A percentile compares a stretch with the other conserved stretches of the same genome.
Conservation (phyloP, 2,888 invertebrate species). For the Rhaphigaster nebulosa region DNA sequence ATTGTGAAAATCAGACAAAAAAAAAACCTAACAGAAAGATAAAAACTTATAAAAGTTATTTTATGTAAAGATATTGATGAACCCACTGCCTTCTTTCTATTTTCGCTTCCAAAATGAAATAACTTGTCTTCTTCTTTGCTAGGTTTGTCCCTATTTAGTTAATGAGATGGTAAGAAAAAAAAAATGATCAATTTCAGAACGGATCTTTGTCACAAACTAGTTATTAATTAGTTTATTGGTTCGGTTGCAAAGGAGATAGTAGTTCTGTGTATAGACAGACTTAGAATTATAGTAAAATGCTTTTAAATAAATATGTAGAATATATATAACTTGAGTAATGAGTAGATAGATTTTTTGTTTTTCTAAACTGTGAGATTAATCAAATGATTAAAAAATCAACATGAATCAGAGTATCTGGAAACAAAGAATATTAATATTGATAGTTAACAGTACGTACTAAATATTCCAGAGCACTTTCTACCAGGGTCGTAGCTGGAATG, state of each 20-base stretch:
- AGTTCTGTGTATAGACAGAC: not conserved
- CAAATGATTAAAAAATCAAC: not conserved
- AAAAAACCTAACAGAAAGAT: no score
- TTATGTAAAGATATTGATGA: no score
- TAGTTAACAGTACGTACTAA: not conserved
- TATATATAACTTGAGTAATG: not conserved
- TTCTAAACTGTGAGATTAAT: not conserved
- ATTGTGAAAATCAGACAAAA: no score
- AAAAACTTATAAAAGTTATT: no score
- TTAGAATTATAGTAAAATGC: not conserved
- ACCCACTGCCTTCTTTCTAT: no score
- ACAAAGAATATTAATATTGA: not conserved
- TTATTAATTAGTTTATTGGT: no score
- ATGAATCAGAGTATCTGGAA: not conserved
- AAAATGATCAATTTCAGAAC: no score
- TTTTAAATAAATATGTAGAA: not conserved
- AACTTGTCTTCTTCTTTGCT: no score
- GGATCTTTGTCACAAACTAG: no score
- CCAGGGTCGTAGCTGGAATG: conserved; percentile 88
- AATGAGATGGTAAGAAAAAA: no score
- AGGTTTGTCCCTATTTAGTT: no score
- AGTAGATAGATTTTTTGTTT: not conserved
- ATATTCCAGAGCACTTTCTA: conserved; percentile 82
- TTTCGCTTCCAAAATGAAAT: no score
- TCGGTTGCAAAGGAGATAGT: not conserved